Base-by-base conservation (phyloP, 2,888 invertebrate species). In the Mycalesis mineus region DNA sequence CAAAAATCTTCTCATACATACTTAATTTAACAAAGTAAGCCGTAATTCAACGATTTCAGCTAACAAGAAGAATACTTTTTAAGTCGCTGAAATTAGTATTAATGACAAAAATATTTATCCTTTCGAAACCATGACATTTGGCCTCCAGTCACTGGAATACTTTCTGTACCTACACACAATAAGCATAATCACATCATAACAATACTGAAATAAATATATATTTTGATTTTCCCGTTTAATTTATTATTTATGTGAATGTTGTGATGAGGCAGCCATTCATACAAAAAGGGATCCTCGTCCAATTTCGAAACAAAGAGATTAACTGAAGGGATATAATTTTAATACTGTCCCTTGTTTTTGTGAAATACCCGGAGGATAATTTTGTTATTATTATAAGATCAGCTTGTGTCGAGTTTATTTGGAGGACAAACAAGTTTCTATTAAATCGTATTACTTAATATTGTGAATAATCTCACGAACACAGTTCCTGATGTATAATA, bases 261-360 rank as follows among this genome's bases (percentile, higher is more conserved):
- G 37, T 5, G n/a, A 49, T 28, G 13, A 39, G 17, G 13, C 22
- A 7, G 17, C n/a, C 22, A 15, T 4, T 22, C 17, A 48, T 36
- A 36, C 49, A 13, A 37, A 37, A 37, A 49, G n/a, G 37, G 49
- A 22, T 37, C 14, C 9, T 9, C 31, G 47, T 15, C 7, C 11
- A 33, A 47, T 47, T 33, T 15, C 47, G 15, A 11, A 33, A 47
- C 47, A 33, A 11, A 15, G 33, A 15, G 47, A 33, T 47, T 47
- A 47, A 17, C 47, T 15, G 47, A 47, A 33, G 47, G 33, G 47
- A 15, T 15, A 33, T 47, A 29, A 15, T 47, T 47, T 47, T 47
- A 47, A 15, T 15, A 47, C 31, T 33, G n/a, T 31, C 15, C 15
- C 31, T 31, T 9, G 14, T 47, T 44, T 47, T 47, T 33, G 29